phyloP scores from a whole-genome alignment of 2,113 vertebrate genomes.

The Mystacornis crossleyi region DNA sequence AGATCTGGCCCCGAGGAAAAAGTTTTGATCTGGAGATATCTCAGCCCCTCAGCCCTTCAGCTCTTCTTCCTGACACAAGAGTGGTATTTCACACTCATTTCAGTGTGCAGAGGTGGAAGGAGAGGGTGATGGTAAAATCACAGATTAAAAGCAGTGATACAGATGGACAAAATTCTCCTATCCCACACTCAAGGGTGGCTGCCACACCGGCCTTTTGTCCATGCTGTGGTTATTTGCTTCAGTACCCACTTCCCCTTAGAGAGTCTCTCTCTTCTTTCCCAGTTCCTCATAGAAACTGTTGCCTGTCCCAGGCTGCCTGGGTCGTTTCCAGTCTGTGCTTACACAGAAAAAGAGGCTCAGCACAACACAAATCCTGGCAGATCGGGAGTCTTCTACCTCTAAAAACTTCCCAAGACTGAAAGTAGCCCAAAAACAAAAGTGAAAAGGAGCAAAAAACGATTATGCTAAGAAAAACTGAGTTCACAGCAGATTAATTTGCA shows the following conservation, averaged over 20 bases:
- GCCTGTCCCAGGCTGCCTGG: background rate
- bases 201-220: background rate
- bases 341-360: background rate
- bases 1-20: background rate
- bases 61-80: background rate
- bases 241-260: background rate
- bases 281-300: background rate
- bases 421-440: background rate
- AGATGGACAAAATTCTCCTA: background rate
- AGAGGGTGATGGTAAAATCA: background rate
- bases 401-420: background rate
- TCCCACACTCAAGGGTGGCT: background rate
- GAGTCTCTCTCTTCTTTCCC: background rate
- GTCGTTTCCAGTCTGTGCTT: background rate
- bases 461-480: background rate
- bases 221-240: background rate
- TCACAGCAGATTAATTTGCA: background rate
- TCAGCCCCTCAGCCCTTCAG: background rate
- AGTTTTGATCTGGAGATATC: background rate
- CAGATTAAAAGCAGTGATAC: background rate
- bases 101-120: background rate
- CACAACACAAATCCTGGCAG: accelerated
- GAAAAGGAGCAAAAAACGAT: background rate
- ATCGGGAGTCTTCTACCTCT: background rate
- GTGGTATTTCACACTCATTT: background rate